Conservation (phyloP, 2,797 vertebrate genomes). For the Antennarius maculatus region DNA sequence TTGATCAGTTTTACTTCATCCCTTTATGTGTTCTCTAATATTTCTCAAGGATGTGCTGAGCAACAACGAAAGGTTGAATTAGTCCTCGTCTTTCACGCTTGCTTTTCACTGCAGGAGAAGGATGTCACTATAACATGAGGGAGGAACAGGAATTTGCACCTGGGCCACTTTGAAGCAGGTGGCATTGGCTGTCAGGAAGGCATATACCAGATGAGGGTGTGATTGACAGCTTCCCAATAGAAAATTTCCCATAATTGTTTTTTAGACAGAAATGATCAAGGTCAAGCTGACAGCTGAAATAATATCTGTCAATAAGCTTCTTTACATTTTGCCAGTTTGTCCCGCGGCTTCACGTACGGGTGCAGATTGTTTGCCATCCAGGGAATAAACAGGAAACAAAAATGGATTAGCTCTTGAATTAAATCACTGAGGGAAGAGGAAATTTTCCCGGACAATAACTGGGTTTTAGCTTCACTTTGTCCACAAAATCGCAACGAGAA, state of each 20-base stretch:
- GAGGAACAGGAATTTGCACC: slow-evolving; percentile 60
- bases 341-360: background rate
- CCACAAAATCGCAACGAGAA: background rate
- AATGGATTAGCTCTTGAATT: background rate
- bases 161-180: slow-evolving; percentile 66
- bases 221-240: slow-evolving; percentile 50
- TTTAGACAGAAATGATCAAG: slow-evolving; percentile 12
- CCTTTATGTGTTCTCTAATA: background rate
- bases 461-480: background rate
- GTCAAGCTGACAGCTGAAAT: background rate
- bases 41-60: background rate
- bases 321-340: slow-evolving; percentile 1
- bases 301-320: background rate
- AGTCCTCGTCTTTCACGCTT: slow-evolving; percentile 41
- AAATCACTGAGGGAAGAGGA: background rate
- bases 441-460: background rate
- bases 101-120: slow-evolving; percentile 24
- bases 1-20: background rate
- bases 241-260: slow-evolving; percentile 30
- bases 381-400: background rate
- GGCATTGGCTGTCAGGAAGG: slow-evolving; percentile 51
- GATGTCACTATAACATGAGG: slow-evolving; percentile 34
- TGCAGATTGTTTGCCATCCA: background rate
- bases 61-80: slow-evolving; percentile 11
- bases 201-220: slow-evolving; percentile 45